Evolutionary conservation across 2,888 invertebrate genomes (phyloP).

Genomic region (Dryobotodes eremita): DNA sequence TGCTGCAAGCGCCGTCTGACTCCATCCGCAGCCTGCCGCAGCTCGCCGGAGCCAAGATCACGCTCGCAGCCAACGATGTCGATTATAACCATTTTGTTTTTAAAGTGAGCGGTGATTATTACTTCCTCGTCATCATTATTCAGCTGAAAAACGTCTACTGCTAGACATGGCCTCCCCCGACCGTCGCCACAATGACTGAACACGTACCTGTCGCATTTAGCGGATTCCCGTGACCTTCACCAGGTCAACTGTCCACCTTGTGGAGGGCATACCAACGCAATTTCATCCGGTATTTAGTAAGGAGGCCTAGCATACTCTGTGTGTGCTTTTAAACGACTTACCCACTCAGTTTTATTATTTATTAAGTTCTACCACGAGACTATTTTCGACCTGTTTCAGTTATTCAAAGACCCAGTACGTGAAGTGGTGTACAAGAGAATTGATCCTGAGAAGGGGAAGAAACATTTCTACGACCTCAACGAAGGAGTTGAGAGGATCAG

Average conservation of each 20-base stretch:
- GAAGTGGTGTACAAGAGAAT: slow-evolving; percentile 78
- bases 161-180: too few relatives aligned
- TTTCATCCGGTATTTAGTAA: neutral
- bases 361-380: neutral
- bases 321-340: neutral
- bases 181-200: too few relatives aligned
- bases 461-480: slow-evolving; percentile 78
- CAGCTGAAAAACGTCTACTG: neutral
- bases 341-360: neutral
- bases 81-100: slow-evolving; percentile 92
- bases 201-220: neutral
- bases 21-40: slow-evolving; percentile 90
- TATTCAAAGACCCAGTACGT: slow-evolving; percentile 78
- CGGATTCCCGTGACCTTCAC: neutral
- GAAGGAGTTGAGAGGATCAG: slow-evolving; percentile 85
- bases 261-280: neutral
- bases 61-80: slow-evolving; percentile 91
- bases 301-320: too few relatives aligned
- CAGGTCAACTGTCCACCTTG: neutral
- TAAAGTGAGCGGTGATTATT: slow-evolving; percentile 78
- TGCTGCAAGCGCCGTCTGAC: slow-evolving; percentile 92
- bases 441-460: slow-evolving; percentile 78
- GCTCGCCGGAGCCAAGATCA: slow-evolving; percentile 90
- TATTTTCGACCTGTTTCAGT: slow-evolving; percentile 53
- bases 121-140: neutral